A percentile compares a stretch with the other conserved stretches of the same genome.
Evolutionary conservation across 2,888 invertebrate genomes (phyloP).

Genomic region (Megamerina dolium): DNA sequence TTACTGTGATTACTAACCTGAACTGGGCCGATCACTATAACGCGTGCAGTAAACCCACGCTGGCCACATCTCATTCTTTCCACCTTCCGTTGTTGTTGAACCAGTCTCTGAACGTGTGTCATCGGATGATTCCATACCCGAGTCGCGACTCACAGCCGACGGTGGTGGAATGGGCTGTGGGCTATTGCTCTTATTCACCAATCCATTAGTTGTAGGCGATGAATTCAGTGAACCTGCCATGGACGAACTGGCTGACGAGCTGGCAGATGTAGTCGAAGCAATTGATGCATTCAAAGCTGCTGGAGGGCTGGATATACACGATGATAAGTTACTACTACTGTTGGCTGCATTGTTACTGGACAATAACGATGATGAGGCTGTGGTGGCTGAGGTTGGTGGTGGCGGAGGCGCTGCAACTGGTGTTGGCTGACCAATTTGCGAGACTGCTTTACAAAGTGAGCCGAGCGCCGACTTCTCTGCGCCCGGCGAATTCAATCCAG

Average conservation of each 20-base stretch:
- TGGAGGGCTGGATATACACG: conserved; percentile 26
- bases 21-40: conserved; percentile 85
- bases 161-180: conserved; percentile 47
- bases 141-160: conserved; percentile 46
- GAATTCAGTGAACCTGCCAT: conserved; percentile 32
- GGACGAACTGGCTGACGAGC: conserved; percentile 29
- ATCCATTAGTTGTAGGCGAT: conserved; percentile 36
- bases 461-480: conserved; percentile 57
- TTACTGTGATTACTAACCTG: conserved; percentile 64
- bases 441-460: conserved; percentile 63
- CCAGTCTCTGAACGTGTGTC: conserved; percentile 48
- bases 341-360: conserved; percentile 30
- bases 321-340: too few relatives aligned
- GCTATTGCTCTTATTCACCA: conserved; percentile 30
- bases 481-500: conserved; percentile 4
- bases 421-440: conserved; percentile 56
- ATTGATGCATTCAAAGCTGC: conserved; percentile 28
- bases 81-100: conserved; percentile 46
- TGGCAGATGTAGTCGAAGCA: conserved; percentile 26
- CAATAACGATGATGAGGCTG: conserved; percentile 30
- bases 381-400: conserved; percentile 28
- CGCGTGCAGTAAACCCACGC: conserved; percentile 99
- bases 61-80: conserved; percentile 66
- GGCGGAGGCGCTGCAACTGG: conserved; percentile 27
- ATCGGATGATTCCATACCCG: conserved; percentile 50